phyloP scores from a whole-genome alignment of 1,140 invertebrate genomes.

The Alviniconcha marisindica region DNA sequence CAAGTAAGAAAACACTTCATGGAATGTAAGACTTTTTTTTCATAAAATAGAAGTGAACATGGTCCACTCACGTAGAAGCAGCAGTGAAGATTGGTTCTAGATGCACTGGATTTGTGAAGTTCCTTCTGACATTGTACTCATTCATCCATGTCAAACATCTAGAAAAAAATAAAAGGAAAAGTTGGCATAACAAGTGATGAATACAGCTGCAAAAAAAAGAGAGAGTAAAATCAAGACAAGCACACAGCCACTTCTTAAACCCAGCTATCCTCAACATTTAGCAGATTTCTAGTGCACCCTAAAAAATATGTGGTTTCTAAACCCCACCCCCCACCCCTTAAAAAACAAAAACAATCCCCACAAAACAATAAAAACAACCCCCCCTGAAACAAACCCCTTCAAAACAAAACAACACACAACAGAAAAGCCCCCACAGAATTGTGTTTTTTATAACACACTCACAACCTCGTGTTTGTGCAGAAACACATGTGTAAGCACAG shows the following conservation, averaged over 20 bases:
- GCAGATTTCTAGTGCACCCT: too few relatives aligned
- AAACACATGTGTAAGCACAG: not conserved
- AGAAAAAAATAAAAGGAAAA: constrained; percentile 19
- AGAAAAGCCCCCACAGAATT: too few relatives aligned
- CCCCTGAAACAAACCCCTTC: too few relatives aligned
- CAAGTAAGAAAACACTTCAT: not conserved
- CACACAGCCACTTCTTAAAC: too few relatives aligned
- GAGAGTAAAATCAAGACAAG: not conserved
- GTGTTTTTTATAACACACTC: too few relatives aligned
- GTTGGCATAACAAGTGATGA: not conserved
- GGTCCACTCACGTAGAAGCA: constrained; percentile 53
- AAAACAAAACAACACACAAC: not conserved
- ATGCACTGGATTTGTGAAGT: constrained; percentile 69
- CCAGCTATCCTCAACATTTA: too few relatives aligned
- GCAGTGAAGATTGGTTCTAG: constrained; percentile 59
- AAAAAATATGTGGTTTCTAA: too few relatives aligned
- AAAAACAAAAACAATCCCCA: too few relatives aligned
- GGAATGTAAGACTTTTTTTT: not conserved
- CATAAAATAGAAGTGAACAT: not conserved
- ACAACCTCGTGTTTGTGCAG: too few relatives aligned
- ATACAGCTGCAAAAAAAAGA: too few relatives aligned
- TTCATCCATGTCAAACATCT: constrained; percentile 66
- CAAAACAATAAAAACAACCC: too few relatives aligned
- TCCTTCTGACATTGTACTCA: constrained; percentile 65
- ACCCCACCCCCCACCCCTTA: too few relatives aligned